A percentile compares a stretch with the other conserved stretches of the same genome.
Conservation (phyloP, 1,140 invertebrate genomes). For the Lepidotrigona ventralis region DNA sequence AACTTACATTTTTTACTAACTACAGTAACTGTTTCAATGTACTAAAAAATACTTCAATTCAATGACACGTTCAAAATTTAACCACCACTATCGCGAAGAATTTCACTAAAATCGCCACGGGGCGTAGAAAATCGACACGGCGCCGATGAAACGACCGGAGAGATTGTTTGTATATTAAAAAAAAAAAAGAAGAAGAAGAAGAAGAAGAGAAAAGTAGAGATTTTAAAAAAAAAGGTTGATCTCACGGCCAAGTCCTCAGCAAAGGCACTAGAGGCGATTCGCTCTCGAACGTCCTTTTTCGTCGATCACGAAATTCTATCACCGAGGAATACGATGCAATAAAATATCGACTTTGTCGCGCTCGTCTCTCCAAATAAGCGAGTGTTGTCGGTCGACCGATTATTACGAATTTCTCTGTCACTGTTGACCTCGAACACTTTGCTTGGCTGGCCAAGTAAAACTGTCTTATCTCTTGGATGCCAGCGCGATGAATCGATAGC, state of each 20-base stretch:
- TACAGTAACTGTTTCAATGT: not conserved
- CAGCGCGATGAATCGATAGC: constrained; percentile 16
- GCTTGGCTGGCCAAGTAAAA: not conserved
- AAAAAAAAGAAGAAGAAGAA: no score
- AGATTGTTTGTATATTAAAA: no score
- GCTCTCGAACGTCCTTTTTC: not conserved
- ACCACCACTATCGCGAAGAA: not conserved
- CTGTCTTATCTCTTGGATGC: constrained; percentile 20
- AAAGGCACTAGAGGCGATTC: not conserved
- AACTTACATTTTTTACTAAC: not conserved
- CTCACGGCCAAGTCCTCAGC: not conserved
- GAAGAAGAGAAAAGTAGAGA: no score
- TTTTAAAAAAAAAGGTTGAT: not conserved
- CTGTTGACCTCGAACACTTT: constrained; percentile 13
- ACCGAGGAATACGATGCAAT: not conserved
- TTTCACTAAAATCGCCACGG: not conserved
- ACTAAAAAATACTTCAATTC: not conserved
- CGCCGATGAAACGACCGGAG: not conserved
- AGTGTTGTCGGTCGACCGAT: not conserved
- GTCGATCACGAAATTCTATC: constrained; percentile 2
- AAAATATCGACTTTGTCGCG: constrained; percentile 2
- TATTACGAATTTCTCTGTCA: constrained; percentile 28
- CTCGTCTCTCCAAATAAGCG: not conserved
- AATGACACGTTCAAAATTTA: not conserved
- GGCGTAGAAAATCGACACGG: not conserved